Conservation (phyloP, 2,888 invertebrate genomes). For the Nephrotoma flavescens region DNA sequence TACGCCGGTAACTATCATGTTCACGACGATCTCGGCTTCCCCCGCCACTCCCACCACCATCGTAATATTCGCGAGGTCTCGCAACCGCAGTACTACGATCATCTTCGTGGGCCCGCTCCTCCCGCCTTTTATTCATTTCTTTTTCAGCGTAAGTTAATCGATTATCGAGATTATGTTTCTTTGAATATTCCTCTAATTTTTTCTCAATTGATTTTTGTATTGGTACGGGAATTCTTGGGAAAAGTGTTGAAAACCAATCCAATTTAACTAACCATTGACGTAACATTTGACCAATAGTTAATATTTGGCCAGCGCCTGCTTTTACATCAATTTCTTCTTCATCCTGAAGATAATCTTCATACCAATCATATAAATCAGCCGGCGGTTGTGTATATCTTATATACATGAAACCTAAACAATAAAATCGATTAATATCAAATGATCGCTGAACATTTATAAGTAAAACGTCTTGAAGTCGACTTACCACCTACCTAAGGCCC, state of each 20-base stretch:
- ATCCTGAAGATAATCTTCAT: constrained; percentile 88
- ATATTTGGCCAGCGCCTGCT: constrained; percentile 85
- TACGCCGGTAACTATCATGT: not conserved
- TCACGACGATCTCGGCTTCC: not conserved
- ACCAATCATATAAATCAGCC: constrained; percentile 92
- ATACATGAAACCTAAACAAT: constrained; percentile 48
- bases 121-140: not conserved
- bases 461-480: constrained; percentile 15
- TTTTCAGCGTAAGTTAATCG: constrained; percentile 2
- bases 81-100: not conserved
- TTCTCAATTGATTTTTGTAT: constrained; percentile 86
- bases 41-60: not conserved
- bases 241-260: constrained; percentile 98
- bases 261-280: constrained; percentile 87
- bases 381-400: constrained; percentile 94
- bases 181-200: constrained; percentile 48
- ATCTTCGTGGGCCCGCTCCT: not conserved
- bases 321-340: constrained; percentile 95
- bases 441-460: not conserved
- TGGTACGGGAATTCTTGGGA: constrained; percentile 96
- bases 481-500: constrained; percentile 67
- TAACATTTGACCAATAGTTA: constrained; percentile 79
- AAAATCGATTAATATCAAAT: constrained; percentile 4
- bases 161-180: constrained; percentile 25
- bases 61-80: not conserved